Evolutionary conservation across 2,888 invertebrate genomes (phyloP).

Genomic region (Anagyrus pseudococci): DNA sequence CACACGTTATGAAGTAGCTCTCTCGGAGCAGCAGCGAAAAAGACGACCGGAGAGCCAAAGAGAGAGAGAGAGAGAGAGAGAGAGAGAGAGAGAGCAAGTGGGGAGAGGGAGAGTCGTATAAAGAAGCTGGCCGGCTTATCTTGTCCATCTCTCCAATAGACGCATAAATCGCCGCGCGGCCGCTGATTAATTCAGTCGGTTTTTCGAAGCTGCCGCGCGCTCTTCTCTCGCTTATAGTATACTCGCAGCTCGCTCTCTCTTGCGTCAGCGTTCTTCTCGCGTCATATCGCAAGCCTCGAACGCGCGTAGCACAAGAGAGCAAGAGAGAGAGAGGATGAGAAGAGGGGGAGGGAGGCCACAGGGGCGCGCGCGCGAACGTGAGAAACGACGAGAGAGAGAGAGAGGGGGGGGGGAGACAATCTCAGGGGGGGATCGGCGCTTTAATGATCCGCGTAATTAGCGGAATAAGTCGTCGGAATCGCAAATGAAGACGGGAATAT

Average conservation of each 20-base stretch:
- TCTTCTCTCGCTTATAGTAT: too few species aligned
- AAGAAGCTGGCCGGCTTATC: slow-evolving; percentile 27
- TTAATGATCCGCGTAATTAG: too few species aligned
- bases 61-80: not conserved
- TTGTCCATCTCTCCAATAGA: slow-evolving; percentile 13
- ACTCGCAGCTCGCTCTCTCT: not conserved
- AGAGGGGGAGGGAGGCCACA: too few species aligned
- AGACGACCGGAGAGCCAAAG: not conserved
- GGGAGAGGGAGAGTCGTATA: slow-evolving; percentile 17
- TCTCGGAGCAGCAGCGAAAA: not conserved
- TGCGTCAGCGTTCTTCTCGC: not conserved
- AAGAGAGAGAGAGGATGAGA: too few species aligned
- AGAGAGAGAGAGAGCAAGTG: not conserved
- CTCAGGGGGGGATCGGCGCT: not conserved
- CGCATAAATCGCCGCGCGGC: slow-evolving; percentile 27
- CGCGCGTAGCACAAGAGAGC: too few species aligned
- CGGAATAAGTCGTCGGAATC: too few species aligned
- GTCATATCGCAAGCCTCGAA: too few species aligned
- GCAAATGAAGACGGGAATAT: too few species aligned
- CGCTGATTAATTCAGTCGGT: slow-evolving; percentile 32
- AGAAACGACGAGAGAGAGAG: not conserved
- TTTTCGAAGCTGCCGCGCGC: slow-evolving; percentile 23
- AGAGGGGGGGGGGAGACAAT: too few species aligned
- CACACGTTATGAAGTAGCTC: too few species aligned
- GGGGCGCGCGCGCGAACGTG: not conserved